phyloP scores from a whole-genome alignment of 2,797 vertebrate genomes.

The Valencia hispanica region DNA sequence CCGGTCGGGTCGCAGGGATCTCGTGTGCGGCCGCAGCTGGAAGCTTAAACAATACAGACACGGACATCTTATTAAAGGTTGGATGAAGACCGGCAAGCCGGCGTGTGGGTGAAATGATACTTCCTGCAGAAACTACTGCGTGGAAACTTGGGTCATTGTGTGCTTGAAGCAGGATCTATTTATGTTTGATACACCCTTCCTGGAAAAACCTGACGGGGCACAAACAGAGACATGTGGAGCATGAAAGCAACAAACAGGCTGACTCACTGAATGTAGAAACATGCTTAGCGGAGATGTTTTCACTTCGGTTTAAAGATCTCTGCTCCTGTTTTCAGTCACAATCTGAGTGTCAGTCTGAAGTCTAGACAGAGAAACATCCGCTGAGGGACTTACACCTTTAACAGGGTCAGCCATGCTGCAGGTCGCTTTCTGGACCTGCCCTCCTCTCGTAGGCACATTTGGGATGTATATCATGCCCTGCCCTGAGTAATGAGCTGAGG shows the following conservation, averaged over 20 bases:
- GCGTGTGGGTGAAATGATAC: not conserved
- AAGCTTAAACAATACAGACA: not conserved
- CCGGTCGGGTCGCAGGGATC: slow-evolving; percentile 39
- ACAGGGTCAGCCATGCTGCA: slow-evolving; percentile 1
- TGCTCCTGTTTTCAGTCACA: slow-evolving; percentile 19
- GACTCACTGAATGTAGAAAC: not conserved
- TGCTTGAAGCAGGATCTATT: slow-evolving; percentile 30
- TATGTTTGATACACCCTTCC: slow-evolving; percentile 5
- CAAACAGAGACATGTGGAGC: slow-evolving; percentile 3
- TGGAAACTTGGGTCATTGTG: slow-evolving; percentile 46
- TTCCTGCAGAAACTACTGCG: slow-evolving; percentile 39
- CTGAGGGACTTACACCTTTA: slow-evolving; percentile 7
- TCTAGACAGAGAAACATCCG: slow-evolving; percentile 30
- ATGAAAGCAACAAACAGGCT: not conserved
- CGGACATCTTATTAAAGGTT: slow-evolving; percentile 12
- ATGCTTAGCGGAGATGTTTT: not conserved
- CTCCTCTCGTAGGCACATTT: not conserved
- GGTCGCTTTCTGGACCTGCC: not conserved
- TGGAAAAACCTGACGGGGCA: slow-evolving; percentile 44
- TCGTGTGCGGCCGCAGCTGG: slow-evolving; percentile 4
- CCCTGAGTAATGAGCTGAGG: not conserved
- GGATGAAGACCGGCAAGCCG: not conserved
- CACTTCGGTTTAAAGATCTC: slow-evolving; percentile 2
- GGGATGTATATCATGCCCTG: not conserved
- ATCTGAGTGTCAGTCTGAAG: slow-evolving; percentile 21